Evolutionary conservation across 2,113 vertebrate genomes (phyloP), one percentile per base, ranked within the genome.

Genomic region (Euleptes europaea): DNA sequence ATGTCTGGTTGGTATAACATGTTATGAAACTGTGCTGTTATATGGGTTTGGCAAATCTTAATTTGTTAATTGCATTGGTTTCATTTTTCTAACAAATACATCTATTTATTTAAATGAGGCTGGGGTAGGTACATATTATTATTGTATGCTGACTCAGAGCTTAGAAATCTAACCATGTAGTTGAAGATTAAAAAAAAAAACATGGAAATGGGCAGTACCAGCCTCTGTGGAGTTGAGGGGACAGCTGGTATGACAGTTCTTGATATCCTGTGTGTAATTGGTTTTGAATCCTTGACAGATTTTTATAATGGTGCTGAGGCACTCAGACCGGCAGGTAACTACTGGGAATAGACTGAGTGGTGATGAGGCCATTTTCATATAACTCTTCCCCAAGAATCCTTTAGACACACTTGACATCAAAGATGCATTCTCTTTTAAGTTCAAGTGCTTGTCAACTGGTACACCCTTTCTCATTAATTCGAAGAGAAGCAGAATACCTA

Each of bases 241-340:
- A 94, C 93, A 96, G 90, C 88, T 95, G 92, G 92, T 54, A 23
- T 91, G 91, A 94, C 90, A 95, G 91, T 81, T 70, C 81, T 89
- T 92, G 91, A 93, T 92, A 95, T 94, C 94, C 92, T 90, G 82
- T 90, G 87, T 93, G 85, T 94, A 95, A 95, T 94, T 95, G 95
- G 80, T 87, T 96, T 94, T 88, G 94, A 96, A 95, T 93, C 91
- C 92, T 92, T 95, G 92, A 90, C 87, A 90, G 91, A 67, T 91
- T 92, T 94, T 92, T 94, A 88, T 92, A 89, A 92, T 73, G 88
- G 83, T 72, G 83, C 38, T 44, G 90, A 90, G 91, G 88, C 88
- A 90, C 91, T 95, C 90, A 92, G 90, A 94, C 74, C 78, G 90
- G 92, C 88, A 88, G 91, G 84, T 92, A 91, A 88, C 93, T 91